Evolutionary conservation across 2,888 invertebrate species (phyloP).

Genomic region (Magallana nippona): DNA sequence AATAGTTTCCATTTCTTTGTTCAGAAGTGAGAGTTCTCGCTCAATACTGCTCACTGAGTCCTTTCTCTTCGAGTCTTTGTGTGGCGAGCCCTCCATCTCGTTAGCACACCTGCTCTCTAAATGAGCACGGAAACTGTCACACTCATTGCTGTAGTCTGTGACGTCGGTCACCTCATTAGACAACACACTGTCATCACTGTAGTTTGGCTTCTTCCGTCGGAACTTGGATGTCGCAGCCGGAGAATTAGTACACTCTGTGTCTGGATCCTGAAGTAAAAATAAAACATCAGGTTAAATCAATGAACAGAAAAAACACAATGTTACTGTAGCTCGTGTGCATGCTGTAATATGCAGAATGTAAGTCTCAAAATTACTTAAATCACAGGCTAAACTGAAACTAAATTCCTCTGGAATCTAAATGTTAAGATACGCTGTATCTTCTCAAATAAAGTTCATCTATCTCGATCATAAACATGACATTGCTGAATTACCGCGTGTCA

Average conservation of each 20-base stretch:
- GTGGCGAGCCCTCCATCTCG: conserved; percentile 55
- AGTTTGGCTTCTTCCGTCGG: conserved; percentile 46
- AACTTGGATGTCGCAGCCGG: conserved; percentile 51
- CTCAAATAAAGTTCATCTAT: too few relatives aligned
- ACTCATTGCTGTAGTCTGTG: conserved; percentile 73
- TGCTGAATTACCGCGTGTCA: too few relatives aligned
- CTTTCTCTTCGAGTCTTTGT: conserved; percentile 62
- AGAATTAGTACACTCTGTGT: conserved; percentile 69
- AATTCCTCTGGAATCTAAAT: too few relatives aligned
- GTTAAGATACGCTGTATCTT: too few relatives aligned
- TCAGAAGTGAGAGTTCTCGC: conserved; percentile 83
- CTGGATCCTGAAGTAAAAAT: conserved; percentile 70
- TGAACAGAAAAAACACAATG: neutral
- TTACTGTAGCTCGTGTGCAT: too few relatives aligned
- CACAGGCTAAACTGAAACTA: too few relatives aligned
- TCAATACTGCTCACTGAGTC: conserved; percentile 80
- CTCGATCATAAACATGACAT: too few relatives aligned
- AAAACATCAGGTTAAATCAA: neutral
- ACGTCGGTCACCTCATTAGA: conserved; percentile 64
- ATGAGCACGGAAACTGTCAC: conserved; percentile 75
- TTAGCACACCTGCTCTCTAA: conserved; percentile 71
- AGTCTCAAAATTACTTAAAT: too few relatives aligned
- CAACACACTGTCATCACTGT: conserved; percentile 75
- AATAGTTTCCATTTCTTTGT: conserved; percentile 84
- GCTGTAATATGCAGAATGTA: too few relatives aligned